These are phyloP conservation scores for Sinohyriopsis cumingii DNA, from an alignment of 2,888 invertebrate species.

Conservation along the genomic window DNA sequence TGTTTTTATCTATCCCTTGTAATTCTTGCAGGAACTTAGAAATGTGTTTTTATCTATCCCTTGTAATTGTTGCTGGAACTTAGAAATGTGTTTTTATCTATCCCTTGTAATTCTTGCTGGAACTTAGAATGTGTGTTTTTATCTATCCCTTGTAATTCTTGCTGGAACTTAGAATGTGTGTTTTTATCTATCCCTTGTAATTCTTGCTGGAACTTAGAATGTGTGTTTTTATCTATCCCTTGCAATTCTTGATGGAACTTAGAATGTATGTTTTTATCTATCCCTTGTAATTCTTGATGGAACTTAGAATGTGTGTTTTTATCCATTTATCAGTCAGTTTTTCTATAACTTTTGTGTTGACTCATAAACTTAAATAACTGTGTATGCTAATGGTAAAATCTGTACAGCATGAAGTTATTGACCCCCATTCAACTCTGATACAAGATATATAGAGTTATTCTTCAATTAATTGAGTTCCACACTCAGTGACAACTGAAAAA, in stretches of 20 bases:
- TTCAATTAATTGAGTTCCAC: too few relatives aligned
- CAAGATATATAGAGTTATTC: too few relatives aligned
- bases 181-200: neutral
- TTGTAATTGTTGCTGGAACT: neutral
- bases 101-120: neutral
- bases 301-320: neutral
- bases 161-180: neutral
- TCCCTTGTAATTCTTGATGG: neutral
- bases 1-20: neutral
- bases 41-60: neutral
- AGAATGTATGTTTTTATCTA: neutral
- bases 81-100: neutral
- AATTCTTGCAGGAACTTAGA: neutral
- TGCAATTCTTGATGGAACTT: neutral
- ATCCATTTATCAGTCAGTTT: too few relatives aligned
- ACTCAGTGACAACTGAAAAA: too few relatives aligned
- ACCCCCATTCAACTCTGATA: too few relatives aligned
- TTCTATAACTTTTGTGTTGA: too few relatives aligned
- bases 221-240: neutral
- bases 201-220: neutral
- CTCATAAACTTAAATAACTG: too few relatives aligned
- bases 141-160: neutral
- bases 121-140: neutral
- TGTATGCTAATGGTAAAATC: too few relatives aligned
- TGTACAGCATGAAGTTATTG: too few relatives aligned